Base-by-base conservation (phyloP, 1,140 invertebrate genomes). In the Drosophila bipectinata region DNA sequence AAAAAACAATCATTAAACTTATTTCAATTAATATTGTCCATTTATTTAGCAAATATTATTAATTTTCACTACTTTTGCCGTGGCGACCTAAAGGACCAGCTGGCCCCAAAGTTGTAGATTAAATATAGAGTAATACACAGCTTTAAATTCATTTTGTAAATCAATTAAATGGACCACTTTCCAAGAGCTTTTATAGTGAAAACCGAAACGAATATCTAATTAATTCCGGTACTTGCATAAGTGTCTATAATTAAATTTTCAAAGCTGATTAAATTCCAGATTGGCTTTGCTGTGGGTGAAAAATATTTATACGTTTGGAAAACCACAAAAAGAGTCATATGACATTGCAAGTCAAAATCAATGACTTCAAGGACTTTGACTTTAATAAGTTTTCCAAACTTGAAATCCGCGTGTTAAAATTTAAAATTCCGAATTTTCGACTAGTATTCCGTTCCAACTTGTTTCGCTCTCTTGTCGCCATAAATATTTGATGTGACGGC, bases 401-500 rank as follows among this genome's bases (percentile, higher is more conserved):
- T 5, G 26, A 64, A 49, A 52, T 62, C 26, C 45, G 63, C 30
- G 60, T 63, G 41, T 55, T 49, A 47, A 64, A 71, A 69, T 69
- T 69, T 69, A 69, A 69, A 69, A 56, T 69, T 52, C 51, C 41
- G 32, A 49, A 69, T 57, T 64, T 67, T 67, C 59, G 47, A 63
- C 63, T 67, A 15, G 15, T 15, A 67, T 64, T 63, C 39, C 56
- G 56, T 48, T 54, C 15, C 37, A 54, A 62, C 49, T 45, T 48
- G 32, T 53, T 57, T 67, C 41, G 18, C 61, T 66, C 66, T 58
- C 55, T 69, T 81, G 66, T 77, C 79, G 84, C 82, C 76, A 87
- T 87, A 81, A 84, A 84, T 84, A 81, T 87, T 84, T 84, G 78
- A 84, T 87, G 84, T 77, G 68, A 75, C 73, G 72, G 63, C 63